Evolutionary conservation across 2,797 vertebrate genomes (phyloP).

Genomic region (Coranthus polyacanthus): DNA sequence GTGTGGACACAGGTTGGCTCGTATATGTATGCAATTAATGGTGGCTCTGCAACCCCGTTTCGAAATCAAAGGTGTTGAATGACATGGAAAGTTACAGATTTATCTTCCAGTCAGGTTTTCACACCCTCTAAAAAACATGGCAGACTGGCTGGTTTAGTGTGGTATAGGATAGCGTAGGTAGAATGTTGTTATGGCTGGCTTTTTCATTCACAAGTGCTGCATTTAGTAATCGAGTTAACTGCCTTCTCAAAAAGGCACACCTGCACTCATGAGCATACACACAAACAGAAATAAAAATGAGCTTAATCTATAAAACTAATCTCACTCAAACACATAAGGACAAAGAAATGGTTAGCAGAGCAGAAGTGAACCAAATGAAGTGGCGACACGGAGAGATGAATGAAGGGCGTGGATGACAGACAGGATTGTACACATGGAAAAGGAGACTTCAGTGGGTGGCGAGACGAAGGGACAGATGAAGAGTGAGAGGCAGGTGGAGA

Average conservation of each 20-base stretch:
- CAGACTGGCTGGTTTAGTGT: slow-evolving; percentile 3
- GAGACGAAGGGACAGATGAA: slow-evolving; percentile 58
- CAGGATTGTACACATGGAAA: slow-evolving; percentile 46
- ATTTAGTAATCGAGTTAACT: slow-evolving; percentile 15
- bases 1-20: neutral
- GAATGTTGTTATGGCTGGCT: slow-evolving; percentile 1
- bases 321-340: slow-evolving; percentile 14
- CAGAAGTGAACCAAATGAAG: slow-evolving; percentile 49
- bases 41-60: slow-evolving; percentile 14
- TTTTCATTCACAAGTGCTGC: slow-evolving; percentile 10
- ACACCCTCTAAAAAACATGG: slow-evolving; percentile 5
- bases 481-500: slow-evolving; percentile 53
- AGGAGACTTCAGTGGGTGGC: slow-evolving; percentile 65
- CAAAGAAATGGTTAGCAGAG: slow-evolving; percentile 40
- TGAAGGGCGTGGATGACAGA: slow-evolving; percentile 58
- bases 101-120: slow-evolving; percentile 8
- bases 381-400: slow-evolving; percentile 44
- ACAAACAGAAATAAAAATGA: neutral
- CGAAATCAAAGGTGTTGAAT: slow-evolving; percentile 9
- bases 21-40: slow-evolving; percentile 13
- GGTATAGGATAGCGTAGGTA: neutral
- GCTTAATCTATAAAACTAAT: too few species aligned
- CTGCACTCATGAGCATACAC: slow-evolving; percentile 36
- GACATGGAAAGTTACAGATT: slow-evolving; percentile 20
- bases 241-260: slow-evolving; percentile 18